Base-by-base conservation (phyloP, 2,113 vertebrate genomes). In the Tor tambroides region DNA sequence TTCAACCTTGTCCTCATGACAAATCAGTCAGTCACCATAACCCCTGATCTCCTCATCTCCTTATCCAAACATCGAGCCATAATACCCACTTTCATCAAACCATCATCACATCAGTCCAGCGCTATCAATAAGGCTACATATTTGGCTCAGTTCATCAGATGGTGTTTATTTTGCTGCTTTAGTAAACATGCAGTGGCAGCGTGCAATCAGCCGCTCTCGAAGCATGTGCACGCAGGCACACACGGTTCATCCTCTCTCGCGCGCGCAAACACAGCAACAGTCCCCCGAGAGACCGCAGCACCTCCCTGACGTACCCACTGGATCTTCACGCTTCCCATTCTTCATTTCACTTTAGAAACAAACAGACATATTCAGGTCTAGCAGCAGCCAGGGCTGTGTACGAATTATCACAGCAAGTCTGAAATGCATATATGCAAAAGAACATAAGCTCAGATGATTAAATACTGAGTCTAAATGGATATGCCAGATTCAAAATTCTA, bases 1-100 rank as follows among this genome's bases (percentile, higher is more conserved):
- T 65, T 83, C 79, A 81, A 43, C 35, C 59, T 65, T 65, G 35
- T 46, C 28, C 67, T 19, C 74, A 26, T 49, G 21, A 30, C 35
- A n/a, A 81, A 72, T 28, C 46, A 56, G 28, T 43, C 78, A 81
- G 49, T 74, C 49, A 61, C 51, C 41, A 71, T 35, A 56, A 56
- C 15, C 28, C n/a, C 15, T 59, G 49, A 43, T 83, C 80, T 83
- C 26, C 80, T 81, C 59, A 28, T 81, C 59, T 43, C 59, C 80
- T 49, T 83, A 19, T 69, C 17, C 41, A 83, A 83, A 83, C 41
- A 83, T 49, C 63, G 17, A 32, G 3, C 38, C 38, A 82, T 82
- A 82, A 83, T 67, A 67, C 61, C 41, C 38, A 67, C 41, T 83
- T 67, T 69, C 63, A 83, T 51, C 80, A 51, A 30, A 83, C 21